Evolutionary conservation across 2,797 vertebrate species (phyloP), one percentile per base, ranked within the genome.

Genomic region (Poecilia wingei): DNA sequence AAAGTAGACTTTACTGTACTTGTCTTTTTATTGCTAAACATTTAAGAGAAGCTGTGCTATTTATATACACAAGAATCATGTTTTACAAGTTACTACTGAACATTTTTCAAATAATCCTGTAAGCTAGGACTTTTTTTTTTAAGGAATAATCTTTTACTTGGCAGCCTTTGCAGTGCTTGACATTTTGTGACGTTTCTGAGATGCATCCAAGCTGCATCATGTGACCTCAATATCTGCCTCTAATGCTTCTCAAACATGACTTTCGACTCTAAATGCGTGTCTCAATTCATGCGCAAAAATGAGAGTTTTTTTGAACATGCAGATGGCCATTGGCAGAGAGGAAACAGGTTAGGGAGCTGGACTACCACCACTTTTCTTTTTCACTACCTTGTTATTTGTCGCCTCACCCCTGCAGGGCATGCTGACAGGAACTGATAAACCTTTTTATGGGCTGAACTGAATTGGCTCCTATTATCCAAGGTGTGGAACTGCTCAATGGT

Each of bases 391-490:
- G 92, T 95, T 95, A 94, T 94, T 94, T 93, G 94, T 93, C 86
- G 86, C 88, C 86, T 91, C 88, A 92, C 90, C 93, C 92, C 95
- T 94, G 90, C 94, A 94, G 94, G 95, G 93, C 91, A 93, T 91
- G 92, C 93, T 95, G 95, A 95, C 95, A 95, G 92, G 89, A 91
- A 92, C 92, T 92, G 95, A 96, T 95, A 95, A 96, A 95, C 91
- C 93, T 95, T 92, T 95, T 95, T 94, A 95, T 93, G 92, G 93
- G 91, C 93, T 93, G 92, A 93, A 95, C 94, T 93, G 94, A 95
- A 95, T 95, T 95, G 94, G 93, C 92, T 95, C 90, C 94, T 91
- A 95, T 96, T 95, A 96, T 95, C 93, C 91, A 91, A 94, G 94
- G 94, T 96, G 94, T 95, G 93, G 93, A 93, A 93, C 93, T 89